Base-by-base conservation (phyloP, 2,797 vertebrate genomes). In the Phylloscopus collybita region DNA sequence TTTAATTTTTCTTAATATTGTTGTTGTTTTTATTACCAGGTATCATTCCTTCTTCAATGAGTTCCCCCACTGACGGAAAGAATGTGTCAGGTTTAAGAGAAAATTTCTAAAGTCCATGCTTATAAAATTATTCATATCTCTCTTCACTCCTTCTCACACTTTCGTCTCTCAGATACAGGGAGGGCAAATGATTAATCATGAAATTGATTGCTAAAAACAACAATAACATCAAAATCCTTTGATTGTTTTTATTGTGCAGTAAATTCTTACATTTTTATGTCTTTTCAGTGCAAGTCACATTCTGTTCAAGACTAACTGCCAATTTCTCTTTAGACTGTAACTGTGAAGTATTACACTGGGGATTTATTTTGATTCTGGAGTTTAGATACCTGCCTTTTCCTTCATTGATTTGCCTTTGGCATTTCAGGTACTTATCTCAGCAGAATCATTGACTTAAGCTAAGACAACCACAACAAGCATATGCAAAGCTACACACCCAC, bases 381-480 rank as follows among this genome's bases (percentile, higher is more conserved):
- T 78, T 82, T 51, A 74, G 38, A 54, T 76, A 78, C 25, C 57
- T 88, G 42, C 15, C 36, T 91, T 91, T 92, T 57, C 59, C 65
- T 87, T 85, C 65, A 67, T 34, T 51, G 61, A 47, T 80, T 86
- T 71, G 16, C 44, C 75, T 72, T 42, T 86, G 38, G 40, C 44
- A 67, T 74, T 92, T 50, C 69, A 88, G 81, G 25, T 88, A 49
- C 61, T 87, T 78, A 74, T 60, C 71, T 87, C 78, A 88, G 74
- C 61, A 88, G 79, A 94, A 82, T 89, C 90, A 90, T 26, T 85
- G 88, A 71, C 57, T 84, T 65, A 65, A 60, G 29, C 47, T 70
- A 88, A 92, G 80, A 50, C 44, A 93, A 44, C 66, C 51, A 47
- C 83, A 94, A 75, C 50, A 85, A 92, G 87, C 29, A 23, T 20